Conservation (phyloP, 92 coral and sea anemone species). For the Blastomussa wellsi region DNA sequence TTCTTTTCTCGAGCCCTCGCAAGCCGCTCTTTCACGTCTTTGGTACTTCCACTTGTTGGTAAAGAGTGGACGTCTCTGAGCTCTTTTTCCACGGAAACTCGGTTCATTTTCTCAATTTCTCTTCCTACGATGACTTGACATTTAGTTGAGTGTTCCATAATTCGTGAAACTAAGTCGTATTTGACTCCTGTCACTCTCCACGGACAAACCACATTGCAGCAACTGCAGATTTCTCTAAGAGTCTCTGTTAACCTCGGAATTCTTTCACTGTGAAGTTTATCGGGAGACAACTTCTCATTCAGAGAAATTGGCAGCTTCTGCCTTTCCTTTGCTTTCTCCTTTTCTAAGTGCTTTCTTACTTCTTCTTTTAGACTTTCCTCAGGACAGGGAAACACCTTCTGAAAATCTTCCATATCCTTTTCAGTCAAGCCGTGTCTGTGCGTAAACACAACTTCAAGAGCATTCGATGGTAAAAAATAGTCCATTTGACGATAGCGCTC, state of each 20-base stretch:
- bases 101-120: conserved; percentile 25
- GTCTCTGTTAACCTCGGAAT: conserved; percentile 34
- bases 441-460: conserved; percentile 29
- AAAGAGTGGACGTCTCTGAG: conserved; percentile 24
- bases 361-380: too few relatives aligned
- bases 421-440: conserved; percentile 30
- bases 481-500: conserved; percentile 29
- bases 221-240: conserved; percentile 48
- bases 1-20: conserved; percentile 13
- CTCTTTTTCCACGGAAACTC: conserved; percentile 1
- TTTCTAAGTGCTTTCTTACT: conserved; percentile 34
- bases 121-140: not conserved
- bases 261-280: conserved; percentile 44
- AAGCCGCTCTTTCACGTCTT: conserved; percentile 38
- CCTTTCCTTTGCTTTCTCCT: conserved; percentile 36
- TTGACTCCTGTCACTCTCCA: conserved; percentile 55
- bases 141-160: conserved; percentile 57
- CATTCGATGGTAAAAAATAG: conserved; percentile 45
- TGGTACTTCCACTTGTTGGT: conserved; percentile 30
- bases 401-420: conserved; percentile 19
- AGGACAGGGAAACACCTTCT: conserved; percentile 49
- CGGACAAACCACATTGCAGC: conserved; percentile 36
- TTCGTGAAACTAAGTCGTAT: conserved; percentile 55
- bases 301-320: conserved; percentile 26
- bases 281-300: conserved; percentile 31